Base-by-base conservation (phyloP, 1,140 invertebrate genomes). In the Solen grandis region DNA sequence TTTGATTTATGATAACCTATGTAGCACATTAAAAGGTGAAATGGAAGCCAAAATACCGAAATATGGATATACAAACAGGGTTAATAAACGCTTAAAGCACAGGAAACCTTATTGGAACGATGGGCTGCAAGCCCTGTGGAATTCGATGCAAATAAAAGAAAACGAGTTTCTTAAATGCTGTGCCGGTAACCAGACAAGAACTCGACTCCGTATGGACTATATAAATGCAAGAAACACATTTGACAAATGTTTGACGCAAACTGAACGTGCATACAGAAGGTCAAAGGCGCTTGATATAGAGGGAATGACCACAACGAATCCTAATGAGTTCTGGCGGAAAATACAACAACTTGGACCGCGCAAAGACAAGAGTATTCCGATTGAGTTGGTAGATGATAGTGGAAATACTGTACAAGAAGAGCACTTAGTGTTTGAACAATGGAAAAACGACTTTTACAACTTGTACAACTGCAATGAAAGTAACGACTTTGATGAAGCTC, bases 291-390 rank as follows among this genome's bases (percentile, higher is more conserved):
- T 46, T 14, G 60, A 79, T 29, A 85, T 84, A 1, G 83, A 82
- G 38, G 33, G 19, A 36, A 46, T 84, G 33, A 38, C 35, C 0
- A 79, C 60, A 1, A 73, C 27, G 2, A 62, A 82, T 36, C 83
- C 83, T 2, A 73, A 69, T 10, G 73, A 81, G 29, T 84, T 84
- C 36, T 84, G 83, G 79, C 35, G 50, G 1, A 62, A 82, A 14
- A 79, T 84, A 19, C 38, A 66, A 31, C 36, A 63, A 16, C 60
- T 84, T 29, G 79, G 83, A 0, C 83, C 79, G 8, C 50, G 29
- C 29, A 70, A 55, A n/a, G 16, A 50, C 0, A 54, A 27, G 8
- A 25, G 3, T 8, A 52, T 78, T 25, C 72, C 78, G 19, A 55
- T 63, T 3, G 74, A 76, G 29, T 14, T 59, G 14, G 8, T 52